Percentiles rank a stretch among this genome's conserved stretches.
Evolutionary conservation across 2,113 vertebrate genomes (phyloP).

Genomic region (Paracanthobrama guichenoti): DNA sequence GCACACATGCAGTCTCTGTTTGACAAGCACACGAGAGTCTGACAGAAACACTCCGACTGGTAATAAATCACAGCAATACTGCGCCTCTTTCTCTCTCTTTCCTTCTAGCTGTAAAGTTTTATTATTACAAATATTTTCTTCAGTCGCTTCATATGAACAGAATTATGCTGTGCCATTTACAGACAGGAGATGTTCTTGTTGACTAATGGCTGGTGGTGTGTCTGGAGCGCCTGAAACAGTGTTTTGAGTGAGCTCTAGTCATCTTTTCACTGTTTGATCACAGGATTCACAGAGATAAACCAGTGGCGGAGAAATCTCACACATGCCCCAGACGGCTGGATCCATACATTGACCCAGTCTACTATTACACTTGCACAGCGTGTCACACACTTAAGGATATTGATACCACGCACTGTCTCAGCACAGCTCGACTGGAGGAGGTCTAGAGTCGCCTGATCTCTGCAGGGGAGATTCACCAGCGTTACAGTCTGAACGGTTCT

Average conservation of each 20-base stretch:
- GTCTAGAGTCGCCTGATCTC: slow-evolving; percentile 29
- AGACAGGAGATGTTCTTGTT: neutral
- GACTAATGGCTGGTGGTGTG: neutral
- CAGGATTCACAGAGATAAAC: slow-evolving; percentile 26
- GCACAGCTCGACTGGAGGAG: slow-evolving; percentile 29
- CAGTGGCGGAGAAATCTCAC: slow-evolving; percentile 52
- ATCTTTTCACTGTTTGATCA: slow-evolving; percentile 42
- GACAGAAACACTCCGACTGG: neutral
- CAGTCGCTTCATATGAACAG: neutral
- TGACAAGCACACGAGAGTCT: neutral
- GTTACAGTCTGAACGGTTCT: neutral
- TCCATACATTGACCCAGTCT: slow-evolving; percentile 65
- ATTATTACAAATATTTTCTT: neutral
- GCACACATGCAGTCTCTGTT: neutral
- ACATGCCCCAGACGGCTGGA: slow-evolving; percentile 50
- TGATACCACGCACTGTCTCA: slow-evolving; percentile 55
- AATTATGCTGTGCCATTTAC: neutral
- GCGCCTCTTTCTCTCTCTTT: neutral
- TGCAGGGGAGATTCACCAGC: neutral
- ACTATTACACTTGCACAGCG: slow-evolving; percentile 54
- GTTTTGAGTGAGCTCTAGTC: neutral
- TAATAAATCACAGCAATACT: neutral
- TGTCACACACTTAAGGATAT: slow-evolving; percentile 57
- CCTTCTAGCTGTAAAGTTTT: neutral
- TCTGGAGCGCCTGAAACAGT: neutral